These are phyloP conservation scores for Tapirus terrestris DNA, from an alignment of 2,113 vertebrate genomes.

Conservation along the genomic window DNA sequence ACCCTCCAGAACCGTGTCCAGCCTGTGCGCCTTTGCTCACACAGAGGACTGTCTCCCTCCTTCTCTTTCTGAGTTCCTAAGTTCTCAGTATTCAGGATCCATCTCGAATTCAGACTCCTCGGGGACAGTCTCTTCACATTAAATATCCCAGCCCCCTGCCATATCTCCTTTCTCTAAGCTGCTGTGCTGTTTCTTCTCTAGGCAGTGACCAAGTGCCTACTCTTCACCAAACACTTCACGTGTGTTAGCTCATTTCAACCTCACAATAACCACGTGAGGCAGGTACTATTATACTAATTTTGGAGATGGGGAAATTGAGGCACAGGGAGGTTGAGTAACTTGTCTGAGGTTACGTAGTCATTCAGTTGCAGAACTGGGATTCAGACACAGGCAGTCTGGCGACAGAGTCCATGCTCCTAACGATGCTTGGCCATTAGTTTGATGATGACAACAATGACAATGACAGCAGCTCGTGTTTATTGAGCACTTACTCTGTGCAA, in stretches of 20 bases:
- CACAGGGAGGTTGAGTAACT: background rate
- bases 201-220: background rate
- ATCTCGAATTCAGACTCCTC: background rate
- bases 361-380: background rate
- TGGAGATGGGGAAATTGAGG: background rate
- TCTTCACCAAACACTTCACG: background rate
- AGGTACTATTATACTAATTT: background rate
- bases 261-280: background rate
- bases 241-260: background rate
- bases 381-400: background rate
- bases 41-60: background rate
- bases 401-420: background rate
- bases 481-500: background rate
- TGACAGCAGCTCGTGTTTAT: background rate
- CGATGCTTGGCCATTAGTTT: background rate
- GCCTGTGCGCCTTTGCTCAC: background rate
- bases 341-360: background rate
- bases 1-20: background rate
- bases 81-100: background rate
- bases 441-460: accelerated
- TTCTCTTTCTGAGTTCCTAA: background rate
- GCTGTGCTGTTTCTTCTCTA: background rate
- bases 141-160: background rate
- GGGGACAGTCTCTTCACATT: background rate
- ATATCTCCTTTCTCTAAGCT: background rate